Percentiles rank a stretch among this genome's conserved stretches.
Evolutionary conservation across 2,113 vertebrate species (phyloP).

Genomic region (Tragelaphus imberbis): DNA sequence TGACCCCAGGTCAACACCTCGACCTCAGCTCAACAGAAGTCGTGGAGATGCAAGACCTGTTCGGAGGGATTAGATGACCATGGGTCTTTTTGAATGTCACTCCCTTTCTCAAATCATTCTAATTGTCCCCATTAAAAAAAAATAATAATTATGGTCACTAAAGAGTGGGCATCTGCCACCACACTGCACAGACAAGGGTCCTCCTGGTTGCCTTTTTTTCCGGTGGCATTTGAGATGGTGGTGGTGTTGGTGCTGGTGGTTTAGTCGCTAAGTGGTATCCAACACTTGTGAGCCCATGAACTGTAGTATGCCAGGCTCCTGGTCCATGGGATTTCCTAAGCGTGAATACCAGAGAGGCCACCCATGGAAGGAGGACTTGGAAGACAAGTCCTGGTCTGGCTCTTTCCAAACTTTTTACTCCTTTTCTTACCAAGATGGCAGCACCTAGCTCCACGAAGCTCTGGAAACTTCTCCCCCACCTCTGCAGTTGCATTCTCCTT

Average conservation of each 20-base stretch:
- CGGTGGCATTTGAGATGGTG: not conserved
- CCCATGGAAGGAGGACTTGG: not conserved
- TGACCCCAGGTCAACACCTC: not conserved
- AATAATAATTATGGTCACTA: not conserved
- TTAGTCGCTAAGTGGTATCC: not conserved
- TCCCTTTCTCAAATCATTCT: not conserved
- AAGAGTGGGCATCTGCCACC: not conserved
- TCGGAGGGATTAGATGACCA: not conserved
- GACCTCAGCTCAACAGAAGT: not conserved
- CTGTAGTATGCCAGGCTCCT: not conserved
- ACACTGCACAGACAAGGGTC: accelerated
- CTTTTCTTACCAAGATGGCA: not conserved
- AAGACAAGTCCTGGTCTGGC: not conserved
- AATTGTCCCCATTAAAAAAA: not conserved
- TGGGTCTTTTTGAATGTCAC: not conserved
- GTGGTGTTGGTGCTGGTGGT: not conserved
- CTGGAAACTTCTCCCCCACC: not conserved
- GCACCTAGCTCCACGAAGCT: accelerated
- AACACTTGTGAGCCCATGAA: not conserved
- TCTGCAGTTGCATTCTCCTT: not conserved
- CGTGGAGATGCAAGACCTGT: not conserved
- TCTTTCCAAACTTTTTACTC: not conserved
- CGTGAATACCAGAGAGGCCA: not conserved
- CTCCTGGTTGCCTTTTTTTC: not conserved
- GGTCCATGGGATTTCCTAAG: not conserved